Base-by-base conservation (phyloP, 1,140 invertebrate species). In the Riptortus pedestris region DNA sequence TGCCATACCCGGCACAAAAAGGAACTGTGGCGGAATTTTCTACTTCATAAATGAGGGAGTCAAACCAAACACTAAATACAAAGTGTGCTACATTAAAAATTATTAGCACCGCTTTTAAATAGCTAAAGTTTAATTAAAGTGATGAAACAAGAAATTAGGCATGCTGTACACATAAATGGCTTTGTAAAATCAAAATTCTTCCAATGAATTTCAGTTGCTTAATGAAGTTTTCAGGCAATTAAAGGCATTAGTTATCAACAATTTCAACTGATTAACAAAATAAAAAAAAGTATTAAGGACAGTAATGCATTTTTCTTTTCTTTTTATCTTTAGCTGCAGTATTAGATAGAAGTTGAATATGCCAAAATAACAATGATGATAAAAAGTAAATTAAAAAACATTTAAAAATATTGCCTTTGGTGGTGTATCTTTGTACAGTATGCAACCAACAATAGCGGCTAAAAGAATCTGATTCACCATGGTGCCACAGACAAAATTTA, bases 361-460 rank as follows among this genome's bases (percentile, higher is more conserved):
- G 26, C 28, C 28, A 51, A 65, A 47, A 58, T 55, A 58, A 58
- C 60, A 22, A 20, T 29, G 48, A 20, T 47, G 31, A n/a, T 16
- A 24, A 63, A 52, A 26, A n/a, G n/a, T n/a, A n/a, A 63, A 55
- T 31, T 48, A 27, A 52, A 57, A 64, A 64, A 33, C 26, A 29
- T 24, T 29, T 59, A 52, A 65, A 65, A 65, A 65, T 62, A 61
- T 60, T 65, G 59, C 59, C 57, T 66, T 57, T 62, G 60, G 47
- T 66, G 60, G 47, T 62, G 60, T 66, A 66, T 62, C 47, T 66
- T 60, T 66, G 33, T 63, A 65, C 64, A 65, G 64, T 47, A 63
- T 66, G 52, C 65, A 66, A 63, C 60, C 60, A 66, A 63, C 60
- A 66, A 66, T 64, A 66, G 65, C 65, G 43, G 26, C 62, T 66